These are phyloP conservation scores for Notarius quadriscutis DNA, from an alignment of 2,113 vertebrate species.

Conservation along the genomic window DNA sequence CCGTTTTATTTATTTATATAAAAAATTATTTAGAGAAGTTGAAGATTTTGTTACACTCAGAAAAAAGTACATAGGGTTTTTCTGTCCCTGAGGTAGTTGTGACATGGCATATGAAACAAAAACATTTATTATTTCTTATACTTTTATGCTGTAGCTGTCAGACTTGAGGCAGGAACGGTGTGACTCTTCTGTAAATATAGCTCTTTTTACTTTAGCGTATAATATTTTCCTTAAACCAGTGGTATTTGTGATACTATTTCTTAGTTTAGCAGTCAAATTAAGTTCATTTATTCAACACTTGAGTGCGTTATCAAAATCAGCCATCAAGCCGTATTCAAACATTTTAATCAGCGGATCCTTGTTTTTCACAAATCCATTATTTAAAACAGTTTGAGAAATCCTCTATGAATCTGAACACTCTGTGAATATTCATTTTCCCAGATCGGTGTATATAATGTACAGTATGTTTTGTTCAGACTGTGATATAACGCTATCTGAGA, in stretches of 20 bases:
- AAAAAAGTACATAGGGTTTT: neutral
- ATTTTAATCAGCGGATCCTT: neutral
- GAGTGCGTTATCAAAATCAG: neutral
- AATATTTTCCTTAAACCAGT: neutral
- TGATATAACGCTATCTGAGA: neutral
- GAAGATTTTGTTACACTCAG: neutral
- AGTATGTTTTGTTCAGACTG: neutral
- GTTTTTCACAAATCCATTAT: neutral
- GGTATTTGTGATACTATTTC: neutral
- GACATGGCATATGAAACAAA: neutral
- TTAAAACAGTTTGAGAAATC: neutral
- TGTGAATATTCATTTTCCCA: neutral
- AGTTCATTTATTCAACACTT: no score
- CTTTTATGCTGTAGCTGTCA: conserved; percentile 30
- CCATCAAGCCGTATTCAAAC: neutral
- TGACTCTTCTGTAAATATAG: neutral
- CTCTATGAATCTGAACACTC: neutral
- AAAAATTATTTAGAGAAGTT: neutral
- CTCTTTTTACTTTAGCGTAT: neutral
- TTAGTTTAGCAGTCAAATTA: neutral
- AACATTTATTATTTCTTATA: neutral
- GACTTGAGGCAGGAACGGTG: neutral
- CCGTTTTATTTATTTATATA: neutral
- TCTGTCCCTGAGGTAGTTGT: conserved; percentile 4
- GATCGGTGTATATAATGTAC: neutral